Base-by-base conservation (phyloP, 1,140 invertebrate species). In the Cotesia vestalis region DNA sequence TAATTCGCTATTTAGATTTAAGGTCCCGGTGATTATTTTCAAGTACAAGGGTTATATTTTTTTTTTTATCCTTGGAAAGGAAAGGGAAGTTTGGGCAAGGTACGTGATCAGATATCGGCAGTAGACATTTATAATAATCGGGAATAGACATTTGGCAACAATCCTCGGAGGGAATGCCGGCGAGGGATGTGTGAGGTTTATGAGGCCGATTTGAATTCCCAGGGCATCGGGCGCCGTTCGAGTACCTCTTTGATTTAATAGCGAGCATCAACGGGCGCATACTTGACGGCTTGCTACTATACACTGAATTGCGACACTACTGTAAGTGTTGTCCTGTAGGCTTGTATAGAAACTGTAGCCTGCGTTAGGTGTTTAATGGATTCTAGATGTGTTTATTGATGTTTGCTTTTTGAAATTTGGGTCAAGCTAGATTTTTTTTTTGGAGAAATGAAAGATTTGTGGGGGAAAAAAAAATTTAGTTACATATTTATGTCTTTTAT, bases 241-340 rank as follows among this genome's bases (percentile, higher is more conserved):
- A 84, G 82, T 83, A 76, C 79, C 80, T 78, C 79, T 82, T 81
- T 84, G 83, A 83, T 83, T 84, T 83, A 82, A 84, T 82, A 81
- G 80, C 82, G 78, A 81, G 79, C 81, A 82, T 84, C 80, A 82
- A 79, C 77, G 79, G 73, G 77, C 27, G 53, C 60, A 36, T 62
- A 38, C 34, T 38, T 36, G 34, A 62, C 60, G 57, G 20, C 14
- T 4, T 9, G 17, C 8, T 27, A 8, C 17, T 14, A 55, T 14
- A 14, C 27, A 20, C 57, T 34, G 17, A 59, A 46, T 46, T 46
- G 40, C 40, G 6, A 46, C 11, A 27, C 4, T 2, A 46, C 6
- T 46, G 40, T 46, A 46, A 9, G 6, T 46, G 5, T 46, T 46
- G 40, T 46, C 11, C 11, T 9, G 11, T 46, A 11, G 40, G 40